These are phyloP conservation scores for Lutraria rhynchaena DNA, from an alignment of 1,140 invertebrate genomes.

Conservation along the genomic window DNA sequence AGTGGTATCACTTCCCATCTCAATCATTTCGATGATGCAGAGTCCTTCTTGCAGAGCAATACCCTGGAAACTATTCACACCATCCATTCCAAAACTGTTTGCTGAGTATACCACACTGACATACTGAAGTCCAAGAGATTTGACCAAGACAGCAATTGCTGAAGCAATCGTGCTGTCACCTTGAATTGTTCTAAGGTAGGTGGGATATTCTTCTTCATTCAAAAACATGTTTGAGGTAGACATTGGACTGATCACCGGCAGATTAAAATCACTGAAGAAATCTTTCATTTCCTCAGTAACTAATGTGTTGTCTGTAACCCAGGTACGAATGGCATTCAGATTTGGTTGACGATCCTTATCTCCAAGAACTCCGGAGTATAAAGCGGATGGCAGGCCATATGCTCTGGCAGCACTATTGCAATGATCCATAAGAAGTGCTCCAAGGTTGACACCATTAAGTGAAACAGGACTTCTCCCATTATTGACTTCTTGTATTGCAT, in stretches of 20 bases:
- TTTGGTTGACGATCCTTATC: constrained; percentile 33
- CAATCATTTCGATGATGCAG: constrained; percentile 66
- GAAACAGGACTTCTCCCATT: constrained; percentile 68
- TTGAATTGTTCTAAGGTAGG: constrained; percentile 90
- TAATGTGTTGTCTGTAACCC: constrained; percentile 74
- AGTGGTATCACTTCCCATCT: constrained; percentile 46
- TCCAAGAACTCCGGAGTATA: constrained; percentile 71
- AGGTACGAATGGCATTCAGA: constrained; percentile 66
- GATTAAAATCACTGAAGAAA: constrained; percentile 67
- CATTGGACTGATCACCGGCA: constrained; percentile 75
- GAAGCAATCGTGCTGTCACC: constrained; percentile 90
- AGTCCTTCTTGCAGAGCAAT: constrained; percentile 70
- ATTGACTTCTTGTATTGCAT: constrained; percentile 90
- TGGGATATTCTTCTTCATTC: constrained; percentile 88
- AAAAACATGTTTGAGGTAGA: constrained; percentile 87
- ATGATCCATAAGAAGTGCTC: constrained; percentile 73
- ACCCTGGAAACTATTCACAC: constrained; percentile 61
- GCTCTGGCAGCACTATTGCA: constrained; percentile 71
- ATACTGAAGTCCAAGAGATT: constrained; percentile 70
- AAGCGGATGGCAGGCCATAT: constrained; percentile 65
- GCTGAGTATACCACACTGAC: constrained; percentile 66
- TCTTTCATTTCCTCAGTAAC: constrained; percentile 66
- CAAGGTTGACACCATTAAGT: constrained; percentile 71
- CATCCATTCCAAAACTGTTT: constrained; percentile 65
- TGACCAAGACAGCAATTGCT: constrained; percentile 84